Base-by-base conservation (phyloP, 2,113 vertebrate species). In the Seriola dumerili region DNA sequence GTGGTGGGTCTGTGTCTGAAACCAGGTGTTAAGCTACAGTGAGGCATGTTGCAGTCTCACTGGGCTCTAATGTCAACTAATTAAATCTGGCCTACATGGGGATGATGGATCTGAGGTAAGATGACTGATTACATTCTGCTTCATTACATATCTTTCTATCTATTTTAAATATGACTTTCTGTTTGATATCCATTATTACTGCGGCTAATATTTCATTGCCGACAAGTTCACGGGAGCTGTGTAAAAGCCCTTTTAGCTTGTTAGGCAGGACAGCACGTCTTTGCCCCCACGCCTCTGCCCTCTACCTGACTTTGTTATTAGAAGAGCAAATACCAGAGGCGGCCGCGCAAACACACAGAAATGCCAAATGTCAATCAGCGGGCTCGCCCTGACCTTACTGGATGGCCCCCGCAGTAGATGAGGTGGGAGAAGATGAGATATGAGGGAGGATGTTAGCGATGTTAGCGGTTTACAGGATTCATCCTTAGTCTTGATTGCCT, bases 351-450 rank as follows among this genome's bases (percentile, higher is more conserved):
- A 91, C 88, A 84, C 69, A 71, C 19, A 67, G 62, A 89, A 91
- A 92, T 90, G 85, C 80, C 87, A 92, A 92, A 89, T 91, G 90
- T 86, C 91, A 86, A 86, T 93, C 91, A 90, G 83, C 13, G 0
- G 42, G 50, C 79, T 66, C 7, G 29, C 75, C 80, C 81, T 84
- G 91, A 92, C 88, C 87, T 82, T 84, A 85, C 23, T 8, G 73
- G 55, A 2, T 36, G 81, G 29, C 42, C 65, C 65, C 19, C 16
- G 13, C 0, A 1, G 12, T 42, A 42, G 71, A 65, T 42, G 48
- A 62, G 61, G 57, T 50, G 46, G 12, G 46, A 81, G 74, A 84
- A 36, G 77, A 89, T 63, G 66, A 87, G 80, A 84, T 67, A 81
- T 76, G 62, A 83, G 50, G 36, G 46, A 74, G 72, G 64, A 50